Percentiles rank a stretch among this genome's conserved stretches.
Evolutionary conservation across 2,797 vertebrate species (phyloP).

Genomic region (Tamandua tetradactyla): DNA sequence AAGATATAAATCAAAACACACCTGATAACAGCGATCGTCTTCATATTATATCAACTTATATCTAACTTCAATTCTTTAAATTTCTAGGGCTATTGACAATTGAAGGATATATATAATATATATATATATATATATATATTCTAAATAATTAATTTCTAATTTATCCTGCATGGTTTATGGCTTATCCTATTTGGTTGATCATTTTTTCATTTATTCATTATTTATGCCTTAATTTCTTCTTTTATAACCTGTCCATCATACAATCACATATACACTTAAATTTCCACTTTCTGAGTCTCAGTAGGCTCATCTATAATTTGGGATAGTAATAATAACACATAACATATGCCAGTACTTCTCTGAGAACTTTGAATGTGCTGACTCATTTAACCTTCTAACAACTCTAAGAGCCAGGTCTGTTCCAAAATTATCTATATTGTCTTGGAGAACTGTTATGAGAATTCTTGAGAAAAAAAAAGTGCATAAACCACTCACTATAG

Average conservation of each 20-base stretch:
- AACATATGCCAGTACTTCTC: neutral
- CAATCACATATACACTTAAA: neutral
- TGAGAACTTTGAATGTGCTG: neutral
- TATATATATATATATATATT: neutral
- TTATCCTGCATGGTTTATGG: neutral
- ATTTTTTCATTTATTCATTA: neutral
- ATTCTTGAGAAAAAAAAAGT: no score
- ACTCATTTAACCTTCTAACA: neutral
- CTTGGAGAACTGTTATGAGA: neutral
- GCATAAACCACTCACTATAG: no score
- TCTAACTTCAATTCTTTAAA: neutral
- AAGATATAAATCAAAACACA: neutral
- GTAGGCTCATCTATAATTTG: neutral
- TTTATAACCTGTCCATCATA: neutral
- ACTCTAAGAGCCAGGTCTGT: neutral
- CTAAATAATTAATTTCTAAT: neutral
- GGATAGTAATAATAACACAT: neutral
- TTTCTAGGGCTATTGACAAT: neutral
- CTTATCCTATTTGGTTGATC: neutral
- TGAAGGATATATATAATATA: neutral
- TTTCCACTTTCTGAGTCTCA: neutral
- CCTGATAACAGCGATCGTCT: neutral
- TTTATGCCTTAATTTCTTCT: neutral
- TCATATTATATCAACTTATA: neutral
- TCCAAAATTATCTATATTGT: neutral